Base-by-base conservation (phyloP, 2,797 vertebrate species). In the Threskiornis aethiopicus region DNA sequence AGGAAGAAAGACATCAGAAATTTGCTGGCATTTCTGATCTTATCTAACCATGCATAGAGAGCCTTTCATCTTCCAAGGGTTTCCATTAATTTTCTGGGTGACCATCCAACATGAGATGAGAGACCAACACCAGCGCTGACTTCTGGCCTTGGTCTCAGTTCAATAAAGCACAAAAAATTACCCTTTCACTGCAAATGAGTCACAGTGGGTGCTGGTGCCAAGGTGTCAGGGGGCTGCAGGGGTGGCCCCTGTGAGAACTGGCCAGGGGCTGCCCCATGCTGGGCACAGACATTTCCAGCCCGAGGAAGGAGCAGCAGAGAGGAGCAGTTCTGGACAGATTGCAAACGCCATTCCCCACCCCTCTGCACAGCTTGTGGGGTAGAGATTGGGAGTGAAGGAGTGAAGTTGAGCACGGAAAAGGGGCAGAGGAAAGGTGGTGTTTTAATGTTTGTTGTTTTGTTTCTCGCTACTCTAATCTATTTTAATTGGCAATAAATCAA, bases 331-430 rank as follows among this genome's bases (percentile, higher is more conserved):
- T 8, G 12, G 44, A 37, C 13, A 16, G 13, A 66, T 7, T 8
- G 3, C 41, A 73, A 44, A 1, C 4, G 4, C 18, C 16, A 5
- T 35, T 87, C 21, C 31, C 26, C 29, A n/a, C 8, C 21, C 8
- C 12, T 4, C 26, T 31, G 10, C 4, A 8, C 37, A 44, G 33
- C n/a, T 16, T 33, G 16, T 0, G 0, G 5, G 6, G 9, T 28
- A 29, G 16, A 78, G 41, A 35, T 35, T 0, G 0, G 31, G 31
- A 70, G 10, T 16, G 33, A 87, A 73, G 16, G 8, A 29, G 20
- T n/a, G 51, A 84, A 54, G 41, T 0, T 57, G 20, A 84, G 6
- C 25, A 55, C 13, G 25, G 29, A 59, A 82, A 93, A 75, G 3
- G 5, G 3, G 59, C 16, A 10, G 31, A 52, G 28, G 25, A 52